Evolutionary conservation across 2,888 invertebrate genomes (phyloP).

Genomic region (Amblyjoppa proteus): DNA sequence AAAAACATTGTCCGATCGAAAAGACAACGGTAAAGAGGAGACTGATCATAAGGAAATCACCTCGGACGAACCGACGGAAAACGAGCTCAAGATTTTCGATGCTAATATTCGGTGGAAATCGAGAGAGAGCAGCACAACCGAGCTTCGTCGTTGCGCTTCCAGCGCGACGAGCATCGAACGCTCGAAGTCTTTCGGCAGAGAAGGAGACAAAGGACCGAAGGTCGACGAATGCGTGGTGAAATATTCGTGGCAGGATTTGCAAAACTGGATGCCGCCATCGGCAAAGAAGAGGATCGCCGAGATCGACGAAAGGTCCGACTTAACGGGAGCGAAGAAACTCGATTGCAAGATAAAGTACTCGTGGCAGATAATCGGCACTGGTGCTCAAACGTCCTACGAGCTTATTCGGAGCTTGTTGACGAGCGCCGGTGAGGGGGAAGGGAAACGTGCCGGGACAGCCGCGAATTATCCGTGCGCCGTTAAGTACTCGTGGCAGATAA

Average conservation of each 20-base stretch:
- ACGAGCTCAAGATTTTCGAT: neutral
- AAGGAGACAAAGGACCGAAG: neutral
- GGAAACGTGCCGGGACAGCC: constrained; percentile 17
- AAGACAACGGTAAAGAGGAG: neutral
- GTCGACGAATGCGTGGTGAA: constrained; percentile 52
- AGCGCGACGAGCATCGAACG: neutral
- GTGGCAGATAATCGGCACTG: constrained; percentile 75
- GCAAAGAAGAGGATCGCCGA: constrained; percentile 58
- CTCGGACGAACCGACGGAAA: neutral
- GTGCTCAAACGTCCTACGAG: constrained; percentile 74
- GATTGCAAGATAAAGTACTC: constrained; percentile 76
- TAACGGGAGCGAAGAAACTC: neutral
- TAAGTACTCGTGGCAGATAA: constrained; percentile 80
- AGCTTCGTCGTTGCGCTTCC: constrained; percentile 34
- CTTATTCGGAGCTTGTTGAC: constrained; percentile 66
- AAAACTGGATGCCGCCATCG: constrained; percentile 69
- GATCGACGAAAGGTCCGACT: constrained; percentile 2
- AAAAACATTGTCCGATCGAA: neutral
- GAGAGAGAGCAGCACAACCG: neutral
- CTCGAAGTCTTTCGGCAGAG: neutral
- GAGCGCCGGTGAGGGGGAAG: neutral
- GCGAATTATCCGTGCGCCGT: constrained; percentile 67
- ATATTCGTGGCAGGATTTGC: constrained; percentile 72
- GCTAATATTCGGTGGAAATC: neutral
- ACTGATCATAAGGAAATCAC: no score